Percentiles rank a stretch among this genome's conserved stretches.
Evolutionary conservation across 2,888 invertebrate genomes (phyloP).

Genomic region (Caenorhabditis japonica): DNA sequence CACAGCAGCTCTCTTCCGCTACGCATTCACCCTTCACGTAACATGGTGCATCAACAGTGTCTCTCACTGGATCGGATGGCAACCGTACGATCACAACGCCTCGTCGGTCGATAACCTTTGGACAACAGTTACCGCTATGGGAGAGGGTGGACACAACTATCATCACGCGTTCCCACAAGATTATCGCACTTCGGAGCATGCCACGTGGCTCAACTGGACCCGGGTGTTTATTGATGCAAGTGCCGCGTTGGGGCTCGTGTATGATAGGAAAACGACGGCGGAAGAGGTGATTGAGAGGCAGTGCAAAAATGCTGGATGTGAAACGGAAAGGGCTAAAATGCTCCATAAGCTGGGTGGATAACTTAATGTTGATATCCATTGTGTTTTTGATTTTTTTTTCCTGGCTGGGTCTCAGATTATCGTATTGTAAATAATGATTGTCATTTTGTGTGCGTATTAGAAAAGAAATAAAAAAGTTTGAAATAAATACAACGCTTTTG

Average conservation of each 20-base stretch:
- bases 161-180: conserved; percentile 80
- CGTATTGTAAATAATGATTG: background rate
- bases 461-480: no score
- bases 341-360: conserved; percentile 40
- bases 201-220: conserved; percentile 68
- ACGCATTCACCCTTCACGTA: conserved; percentile 88
- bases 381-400: conserved; percentile 1
- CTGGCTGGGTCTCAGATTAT: background rate
- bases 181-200: conserved; percentile 72
- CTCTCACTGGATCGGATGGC: conserved; percentile 82
- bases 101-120: conserved; percentile 68
- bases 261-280: conserved; percentile 66
- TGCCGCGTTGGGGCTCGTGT: conserved; percentile 69
- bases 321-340: conserved; percentile 29
- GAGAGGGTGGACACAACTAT: conserved; percentile 80
- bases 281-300: conserved; percentile 60
- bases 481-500: no score
- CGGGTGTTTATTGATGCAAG: conserved; percentile 67
- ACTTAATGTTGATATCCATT: conserved; percentile 7
- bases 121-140: conserved; percentile 72
- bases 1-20: conserved; percentile 86
- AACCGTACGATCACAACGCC: conserved; percentile 86
- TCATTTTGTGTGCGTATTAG: no score
- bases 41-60: conserved; percentile 82
- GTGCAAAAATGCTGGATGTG: conserved; percentile 48